Evolutionary conservation across 1,140 invertebrate genomes (phyloP).

Genomic region (Halotydeus destructor): DNA sequence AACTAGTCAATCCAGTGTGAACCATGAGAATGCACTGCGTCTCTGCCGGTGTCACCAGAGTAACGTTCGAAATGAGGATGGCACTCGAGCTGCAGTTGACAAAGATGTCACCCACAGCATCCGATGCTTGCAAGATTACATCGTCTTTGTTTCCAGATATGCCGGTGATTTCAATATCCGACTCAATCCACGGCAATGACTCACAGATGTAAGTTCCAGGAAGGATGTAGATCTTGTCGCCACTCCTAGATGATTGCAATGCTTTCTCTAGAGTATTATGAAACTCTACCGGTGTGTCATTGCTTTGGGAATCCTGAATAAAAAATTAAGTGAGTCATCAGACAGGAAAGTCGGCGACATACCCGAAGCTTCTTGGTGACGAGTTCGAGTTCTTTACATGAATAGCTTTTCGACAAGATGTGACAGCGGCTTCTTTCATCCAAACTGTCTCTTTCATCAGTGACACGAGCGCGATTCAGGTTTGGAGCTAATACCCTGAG

Average conservation of each 20-base stretch:
- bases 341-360: no score
- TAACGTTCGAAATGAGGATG: slow-evolving; percentile 12
- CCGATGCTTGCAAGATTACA: slow-evolving; percentile 10
- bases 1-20: slow-evolving; percentile 10
- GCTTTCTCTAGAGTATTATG: slow-evolving; percentile 11
- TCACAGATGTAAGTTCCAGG: slow-evolving; percentile 14
- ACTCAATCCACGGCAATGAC: slow-evolving; percentile 15
- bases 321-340: no score
- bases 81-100: slow-evolving; percentile 9
- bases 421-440: neutral
- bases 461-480: neutral
- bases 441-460: no score
- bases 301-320: slow-evolving; percentile 6
- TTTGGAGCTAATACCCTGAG: slow-evolving; percentile 12
- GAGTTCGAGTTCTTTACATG: slow-evolving; percentile 4
- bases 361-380: slow-evolving; percentile 4
- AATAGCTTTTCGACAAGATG: no score
- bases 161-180: slow-evolving; percentile 12
- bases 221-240: slow-evolving; percentile 15
- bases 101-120: slow-evolving; percentile 15
- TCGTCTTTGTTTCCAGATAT: slow-evolving; percentile 3
- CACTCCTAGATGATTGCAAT: slow-evolving; percentile 9
- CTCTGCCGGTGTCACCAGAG: slow-evolving; percentile 4
- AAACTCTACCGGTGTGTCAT: slow-evolving; percentile 9
- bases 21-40: slow-evolving; percentile 13